Evolutionary conservation across 2,113 vertebrate species (phyloP), one percentile per base, ranked within the genome.

Genomic region (Capra hircus): DNA sequence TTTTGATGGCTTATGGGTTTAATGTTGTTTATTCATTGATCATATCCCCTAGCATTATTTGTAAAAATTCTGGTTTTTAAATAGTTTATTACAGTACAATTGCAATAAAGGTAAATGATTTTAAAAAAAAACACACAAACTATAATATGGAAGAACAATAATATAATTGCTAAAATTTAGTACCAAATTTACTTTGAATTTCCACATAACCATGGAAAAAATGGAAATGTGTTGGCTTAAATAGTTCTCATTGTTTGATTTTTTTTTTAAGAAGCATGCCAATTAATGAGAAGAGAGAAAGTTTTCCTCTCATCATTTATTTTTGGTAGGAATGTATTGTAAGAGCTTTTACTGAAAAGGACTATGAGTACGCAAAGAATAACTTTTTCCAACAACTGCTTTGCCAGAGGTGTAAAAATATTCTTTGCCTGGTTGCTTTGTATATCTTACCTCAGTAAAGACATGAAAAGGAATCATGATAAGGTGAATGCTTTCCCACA

Each of bases 341-440:
- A 67, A 97, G 85, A 90, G 17, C 13, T 88, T 91, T 92, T 71
- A 17, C 45, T 40, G 59, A 88, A 62, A 89, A 89, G 52, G 80
- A 17, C 55, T 57, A 53, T 28, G 52, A 57, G 50, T 62, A 55
- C 13, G 5, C 13, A 52, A 71, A 85, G 64, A 89, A 84, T 36
- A 52, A 25, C 53, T 94, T 92, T 74, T 80, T 82, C 50, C 82
- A 83, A 52, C 85, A 91, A 71, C 77, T 93, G 6, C 93, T 95
- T 97, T 89, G 93, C 94, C 87, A 93, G 83, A 55, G 62, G 71
- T 94, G 21, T 91, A 43, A 74, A 96, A 96, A 84, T 89, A 94
- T 50, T 55, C 89, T 94, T 36, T 84, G 16, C 62, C 89, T 36
- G 8, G 48, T 55, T 89, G 57, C 78, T 67, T 93, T 87, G 78